phyloP scores from a whole-genome alignment of 23 tunicate species.

The Halocynthia roretzi region DNA sequence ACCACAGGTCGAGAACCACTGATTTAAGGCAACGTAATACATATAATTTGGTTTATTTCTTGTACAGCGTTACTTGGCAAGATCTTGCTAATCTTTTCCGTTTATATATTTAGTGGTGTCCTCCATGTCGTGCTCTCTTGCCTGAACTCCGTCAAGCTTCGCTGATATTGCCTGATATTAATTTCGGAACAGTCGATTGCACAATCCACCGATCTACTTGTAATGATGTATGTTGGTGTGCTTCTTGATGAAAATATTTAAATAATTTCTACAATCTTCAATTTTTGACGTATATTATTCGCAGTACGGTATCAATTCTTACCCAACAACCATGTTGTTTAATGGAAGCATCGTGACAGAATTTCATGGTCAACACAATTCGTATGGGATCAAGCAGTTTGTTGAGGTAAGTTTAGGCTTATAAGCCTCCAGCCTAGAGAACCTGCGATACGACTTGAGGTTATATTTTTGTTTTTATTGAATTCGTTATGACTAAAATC shows the following conservation, averaged over 20 bases:
- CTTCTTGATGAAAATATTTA: background rate
- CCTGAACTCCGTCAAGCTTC: conserved; percentile 88
- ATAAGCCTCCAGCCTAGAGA: background rate
- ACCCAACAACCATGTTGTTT: conserved; percentile 86
- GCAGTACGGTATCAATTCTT: conserved; percentile 77
- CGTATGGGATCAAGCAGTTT: conserved; percentile 54
- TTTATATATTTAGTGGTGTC: conserved; percentile 85
- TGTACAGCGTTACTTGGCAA: background rate
- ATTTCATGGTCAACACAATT: conserved; percentile 73
- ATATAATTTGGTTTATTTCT: background rate
- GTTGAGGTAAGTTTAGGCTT: conserved; percentile 36
- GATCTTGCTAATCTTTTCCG: background rate
- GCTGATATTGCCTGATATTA: conserved; percentile 26
- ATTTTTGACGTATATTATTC: background rate
- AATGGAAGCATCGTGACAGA: conserved; percentile 55
- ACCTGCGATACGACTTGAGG: too few species aligned
- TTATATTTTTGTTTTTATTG: too few species aligned
- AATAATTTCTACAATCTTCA: too few species aligned
- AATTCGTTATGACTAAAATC: too few species aligned
- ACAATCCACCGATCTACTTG: conserved; percentile 41
- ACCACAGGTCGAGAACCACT: background rate
- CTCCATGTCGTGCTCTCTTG: conserved; percentile 81
- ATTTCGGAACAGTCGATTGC: conserved; percentile 86
- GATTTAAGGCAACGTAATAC: background rate
- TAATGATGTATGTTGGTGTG: conserved; percentile 26